Evolutionary conservation across 2,797 vertebrate species (phyloP), one percentile per base, ranked within the genome.

Genomic region (Parambassis ranga): DNA sequence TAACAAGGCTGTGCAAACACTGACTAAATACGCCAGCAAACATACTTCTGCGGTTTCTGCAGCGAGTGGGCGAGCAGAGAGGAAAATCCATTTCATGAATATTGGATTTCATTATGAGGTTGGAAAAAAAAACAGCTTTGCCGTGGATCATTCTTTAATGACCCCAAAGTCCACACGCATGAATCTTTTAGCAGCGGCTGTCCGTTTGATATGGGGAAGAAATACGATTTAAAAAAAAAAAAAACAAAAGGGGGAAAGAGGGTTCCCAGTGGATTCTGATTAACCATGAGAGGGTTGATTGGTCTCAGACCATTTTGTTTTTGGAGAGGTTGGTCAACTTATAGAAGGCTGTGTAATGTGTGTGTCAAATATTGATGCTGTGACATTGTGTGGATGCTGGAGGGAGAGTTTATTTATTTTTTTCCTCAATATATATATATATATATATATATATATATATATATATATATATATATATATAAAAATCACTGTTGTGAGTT

Each of bases 81-180:
- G 73, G 73, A 89, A 89, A 89, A 90, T 91, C 86, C 51, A 89
- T 89, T 89, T 89, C 89, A 88, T 91, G 87, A 91, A 91, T 91
- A 91, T 91, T 90, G 83, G 77, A 92, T 92, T 92, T 89, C 87
- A 85, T 90, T 89, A 86, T 88, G 81, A 90, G 81, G 72, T 66
- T 57, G 71, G 86, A 86, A 80, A 90, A 86, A 86, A 80, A 90
- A 90, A 86, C 85, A 78, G 80, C 84, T 86, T 85, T 83, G 66
- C 84, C 71, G 65, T 76, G 83, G 83, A 92, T 92, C 85, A 86
- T 90, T 88, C 81, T 90, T 91, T 91, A 92, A 90, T 90, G 90
- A 91, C 84, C 90, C 89, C 77, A 89, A 89, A 91, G 89, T 90
- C 90, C 88, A 88, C 86, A 88, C 4, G 61, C 88, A 90, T 92